Base-by-base conservation (phyloP, 1,140 invertebrate genomes). In the Tenebrio molitor region DNA sequence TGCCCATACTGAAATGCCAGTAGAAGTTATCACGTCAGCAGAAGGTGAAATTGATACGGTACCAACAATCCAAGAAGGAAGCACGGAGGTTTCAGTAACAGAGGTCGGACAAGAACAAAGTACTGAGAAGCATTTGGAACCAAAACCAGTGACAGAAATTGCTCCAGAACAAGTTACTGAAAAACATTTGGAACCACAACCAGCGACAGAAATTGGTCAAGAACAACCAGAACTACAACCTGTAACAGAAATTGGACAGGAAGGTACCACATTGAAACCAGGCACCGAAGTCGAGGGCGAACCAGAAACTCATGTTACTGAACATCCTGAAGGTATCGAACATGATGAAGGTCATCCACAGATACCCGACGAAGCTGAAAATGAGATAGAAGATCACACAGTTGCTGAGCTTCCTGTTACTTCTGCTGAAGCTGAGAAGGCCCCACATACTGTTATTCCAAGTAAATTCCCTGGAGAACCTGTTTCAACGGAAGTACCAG, bases 41-140 rank as follows among this genome's bases (percentile, higher is more conserved):
- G 36, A 39, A 39, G 12, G 36, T 39, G 36, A 39, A 39, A 12
- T 39, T 12, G 6, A 2, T n/a, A 39, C 65, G 4, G 64, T 17
- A 33, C 17, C 44, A 33, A 14, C 19, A 39, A 58, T 44, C 1
- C 25, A 70, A 64, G 10, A 62, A 69, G 7, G 7, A 69, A 67
- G 19, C 25, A 29, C 3, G 3, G 25, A 29, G 8, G 8, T 29
- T 29, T 8, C 25, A 29, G 25, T 4, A 29, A 29, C 8, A 29
- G 25, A 29, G n/a, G n/a, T n/a, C n/a, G n/a, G n/a, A 29, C 25
- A 44, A 44, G 42, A 15, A 44, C 42, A 44, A 44, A 15, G 1
- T 44, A 44, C 42, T 15, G 42, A 44, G 16, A 44, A n/a, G n/a
- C n/a, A n/a, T n/a, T n/a, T n/a, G n/a, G n/a, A n/a, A n/a, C n/a